Base-by-base conservation (phyloP, 2,888 invertebrate species). In the Chrysolina americana region DNA sequence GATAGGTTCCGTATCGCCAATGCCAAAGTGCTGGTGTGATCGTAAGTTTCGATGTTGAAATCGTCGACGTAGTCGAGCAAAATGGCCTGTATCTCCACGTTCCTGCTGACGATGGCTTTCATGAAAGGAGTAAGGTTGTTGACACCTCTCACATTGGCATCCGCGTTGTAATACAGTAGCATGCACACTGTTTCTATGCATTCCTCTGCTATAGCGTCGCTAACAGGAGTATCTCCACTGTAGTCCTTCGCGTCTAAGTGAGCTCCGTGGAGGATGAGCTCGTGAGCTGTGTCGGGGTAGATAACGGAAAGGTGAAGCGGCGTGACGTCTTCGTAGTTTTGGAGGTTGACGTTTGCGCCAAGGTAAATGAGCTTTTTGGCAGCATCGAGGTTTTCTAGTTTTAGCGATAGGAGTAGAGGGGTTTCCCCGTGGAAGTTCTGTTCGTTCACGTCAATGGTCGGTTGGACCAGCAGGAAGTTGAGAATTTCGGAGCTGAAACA, bases 151-250 rank as follows among this genome's bases (percentile, higher is more conserved):
- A 79, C 68, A 41, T 81, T 80, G 4, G 81, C 77, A 71, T 85
- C 84, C 28, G 84, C 84, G 68, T 80, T 79, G 68, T 83, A 83
- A 74, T 81, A 84, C 2, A 86, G 75, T 17, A 86, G 70, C 83
- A 84, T 81, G 68, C 82, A 82, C 15, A 85, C 80, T 11, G 79
- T 76, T 74, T 85, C 83, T 2, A 81, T 17, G 65, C 74, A 80
- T 41, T 76, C 78, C 50, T 77, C 75, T 15, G 68, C 76, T 9
- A 83, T 79, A 8, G 84, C 84, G 59, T 81, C 79, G 74, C 83
- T 83, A 19, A 86, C 72, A 1, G 85, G 82, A 0, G 85, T 83
- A 41, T 82, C 82, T 9, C 78, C 79, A 36, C 80, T 78, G 63
- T 78, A 79, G 76, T 84, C 83, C 47, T 36, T 66, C 9, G 82